Percentiles rank a stretch among this genome's conserved stretches.
Conservation (phyloP, 1,140 invertebrate genomes). For the Drosophila varians region DNA sequence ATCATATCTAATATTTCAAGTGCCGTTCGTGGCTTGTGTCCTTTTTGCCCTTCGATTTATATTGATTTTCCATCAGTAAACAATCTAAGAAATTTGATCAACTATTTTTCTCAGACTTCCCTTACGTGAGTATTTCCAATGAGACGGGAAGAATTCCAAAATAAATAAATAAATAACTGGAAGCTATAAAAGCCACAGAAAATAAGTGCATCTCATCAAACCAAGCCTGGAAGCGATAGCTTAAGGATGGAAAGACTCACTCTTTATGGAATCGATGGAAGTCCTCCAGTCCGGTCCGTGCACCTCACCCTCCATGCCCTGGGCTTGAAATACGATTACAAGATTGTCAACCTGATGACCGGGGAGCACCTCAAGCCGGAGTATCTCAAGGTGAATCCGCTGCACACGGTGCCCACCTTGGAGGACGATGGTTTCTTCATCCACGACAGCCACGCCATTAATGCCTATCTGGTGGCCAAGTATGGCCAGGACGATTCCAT, state of each 20-base stretch:
- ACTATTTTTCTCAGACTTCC: no score
- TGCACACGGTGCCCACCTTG: slow-evolving; percentile 75
- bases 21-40: background rate
- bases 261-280: slow-evolving; percentile 69
- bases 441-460: slow-evolving; percentile 83
- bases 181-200: background rate
- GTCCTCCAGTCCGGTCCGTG: slow-evolving; percentile 84
- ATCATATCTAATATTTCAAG: background rate
- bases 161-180: background rate
- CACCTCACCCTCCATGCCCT: slow-evolving; percentile 83
- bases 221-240: no score
- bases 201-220: no score
- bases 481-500: slow-evolving; percentile 85
- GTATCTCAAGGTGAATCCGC: slow-evolving; percentile 83
- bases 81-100: no score
- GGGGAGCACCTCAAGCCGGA: slow-evolving; percentile 88
- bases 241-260: slow-evolving; percentile 60
- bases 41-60: background rate
- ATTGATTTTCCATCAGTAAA: background rate
- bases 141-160: background rate
- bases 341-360: slow-evolving; percentile 85
- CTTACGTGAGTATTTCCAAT: background rate
- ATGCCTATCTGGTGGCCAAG: slow-evolving; percentile 76
- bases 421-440: slow-evolving; percentile 52
- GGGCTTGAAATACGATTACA: slow-evolving; percentile 77